Evolutionary conservation across 2,113 vertebrate genomes (phyloP).

Genomic region (Ploceus nigricollis): DNA sequence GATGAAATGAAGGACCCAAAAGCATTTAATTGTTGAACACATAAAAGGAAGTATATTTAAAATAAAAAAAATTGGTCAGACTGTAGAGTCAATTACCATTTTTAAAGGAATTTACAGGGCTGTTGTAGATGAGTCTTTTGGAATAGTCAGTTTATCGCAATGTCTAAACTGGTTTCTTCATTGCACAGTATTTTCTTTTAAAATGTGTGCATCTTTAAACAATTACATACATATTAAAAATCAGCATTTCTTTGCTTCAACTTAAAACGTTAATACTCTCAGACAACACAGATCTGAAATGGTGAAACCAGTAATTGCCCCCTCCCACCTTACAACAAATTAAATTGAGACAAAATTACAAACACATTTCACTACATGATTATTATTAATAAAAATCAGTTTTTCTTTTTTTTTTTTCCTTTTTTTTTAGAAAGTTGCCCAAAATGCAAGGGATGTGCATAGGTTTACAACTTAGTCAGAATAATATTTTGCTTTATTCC

Average conservation of each 20-base stretch:
- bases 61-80: conserved; percentile 90
- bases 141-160: conserved; percentile 85
- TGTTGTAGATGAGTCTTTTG: conserved; percentile 81
- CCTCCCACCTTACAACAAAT: conserved; percentile 88
- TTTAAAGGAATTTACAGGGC: conserved; percentile 90
- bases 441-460: conserved; percentile 96
- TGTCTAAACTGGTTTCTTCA: conserved; percentile 80
- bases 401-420: conserved; percentile 55
- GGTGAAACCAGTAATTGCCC: conserved; percentile 81
- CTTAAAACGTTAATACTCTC: conserved; percentile 88
- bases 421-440: conserved; percentile 90
- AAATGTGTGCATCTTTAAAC: conserved; percentile 82
- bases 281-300: conserved; percentile 91
- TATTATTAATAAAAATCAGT: conserved; percentile 92
- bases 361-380: conserved; percentile 94
- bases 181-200: conserved; percentile 82
- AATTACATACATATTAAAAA: conserved; percentile 89
- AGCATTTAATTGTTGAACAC: conserved; percentile 88
- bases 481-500: conserved; percentile 83
- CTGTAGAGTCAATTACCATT: conserved; percentile 85
- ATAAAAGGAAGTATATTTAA: conserved; percentile 98
- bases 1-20: conserved; percentile 82
- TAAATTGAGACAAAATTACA: conserved; percentile 91
- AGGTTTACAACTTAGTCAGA: conserved; percentile 89
- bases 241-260: conserved; percentile 81